Evolutionary conservation across 53 echinoderm and acorn worm genomes (phyloP).

Genomic region (Holothuria scabra): DNA sequence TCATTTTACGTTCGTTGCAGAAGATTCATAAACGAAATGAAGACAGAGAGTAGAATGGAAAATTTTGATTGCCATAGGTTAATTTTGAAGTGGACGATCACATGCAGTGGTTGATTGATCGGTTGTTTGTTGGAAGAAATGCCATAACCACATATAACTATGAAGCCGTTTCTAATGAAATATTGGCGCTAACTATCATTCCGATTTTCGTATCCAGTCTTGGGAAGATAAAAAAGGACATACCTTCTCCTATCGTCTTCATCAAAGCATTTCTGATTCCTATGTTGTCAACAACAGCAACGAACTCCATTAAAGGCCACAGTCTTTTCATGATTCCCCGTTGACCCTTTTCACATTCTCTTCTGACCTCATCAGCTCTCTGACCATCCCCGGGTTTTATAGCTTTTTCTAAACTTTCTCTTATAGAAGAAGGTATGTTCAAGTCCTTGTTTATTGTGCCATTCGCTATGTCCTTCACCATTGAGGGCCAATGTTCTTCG

Average conservation of each 20-base stretch:
- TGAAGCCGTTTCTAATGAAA: too few relatives aligned
- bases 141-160: too few relatives aligned
- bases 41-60: too few relatives aligned
- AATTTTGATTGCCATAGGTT: too few relatives aligned
- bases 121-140: too few relatives aligned
- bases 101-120: too few relatives aligned
- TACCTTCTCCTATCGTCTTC: constrained; percentile 56
- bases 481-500: constrained; percentile 62
- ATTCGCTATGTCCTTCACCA: constrained; percentile 62
- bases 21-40: too few relatives aligned
- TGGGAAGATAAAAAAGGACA: too few relatives aligned
- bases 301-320: constrained; percentile 66
- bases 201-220: too few relatives aligned
- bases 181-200: too few relatives aligned
- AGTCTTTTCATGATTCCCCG: constrained; percentile 65
- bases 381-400: constrained; percentile 43
- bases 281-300: constrained; percentile 36
- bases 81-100: too few relatives aligned
- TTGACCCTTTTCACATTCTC: constrained; percentile 72
- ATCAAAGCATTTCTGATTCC: constrained; percentile 46
- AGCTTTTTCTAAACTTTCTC: constrained; percentile 9
- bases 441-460: constrained; percentile 50
- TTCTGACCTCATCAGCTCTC: constrained; percentile 53
- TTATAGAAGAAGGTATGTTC: constrained; percentile 25
- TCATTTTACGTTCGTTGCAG: too few relatives aligned